Base-by-base conservation (phyloP, 2,888 invertebrate species). In the Leucophenga montana region DNA sequence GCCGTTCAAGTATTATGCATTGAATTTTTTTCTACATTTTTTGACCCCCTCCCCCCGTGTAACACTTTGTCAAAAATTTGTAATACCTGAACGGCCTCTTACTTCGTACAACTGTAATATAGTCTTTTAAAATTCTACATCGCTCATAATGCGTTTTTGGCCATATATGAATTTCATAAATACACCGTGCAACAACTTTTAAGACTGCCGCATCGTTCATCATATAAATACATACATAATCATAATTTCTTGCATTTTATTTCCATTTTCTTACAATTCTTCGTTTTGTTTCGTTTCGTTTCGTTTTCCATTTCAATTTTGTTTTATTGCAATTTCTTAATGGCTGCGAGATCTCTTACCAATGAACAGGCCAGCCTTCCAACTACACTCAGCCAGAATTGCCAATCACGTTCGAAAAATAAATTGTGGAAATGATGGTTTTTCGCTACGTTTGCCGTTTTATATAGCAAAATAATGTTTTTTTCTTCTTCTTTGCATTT, bases 401-500 rank as follows among this genome's bases (percentile, higher is more conserved):
- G 79, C 82, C 85, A 85, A 85, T 85, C 86, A 86, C 87, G 86
- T 87, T 87, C 87, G 85, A 85, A 86, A 85, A 88, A 88, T 88
- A 88, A 88, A 88, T 88, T 88, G 88, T 88, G 84, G 82, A 87
- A 88, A 88, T 88, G 88, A 88, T 88, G 86, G 85, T 85, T 85
- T 81, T 84, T 82, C 78, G 72, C 77, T 75, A 76, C 75, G 73
- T 76, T 75, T 76, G 71, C 73, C 69, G 73, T 68, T 73, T 75
- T 72, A 72, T 76, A 68, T 72, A 75, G 72, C 46, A 33, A 53
- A 5, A 31, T 50, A 18, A 16, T 66, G 13, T 48, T 27, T 2
- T 59, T 59, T 18, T 22, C 1, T 56, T 33, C 39, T 59, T n/a
- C 9, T 1, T 56, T 9, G 27, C 27, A 39, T 56, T 22, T 56